A percentile compares a stretch with the other conserved stretches of the same genome.
Conservation (phyloP, 2,888 invertebrate species). For the Mycogona germanica region DNA sequence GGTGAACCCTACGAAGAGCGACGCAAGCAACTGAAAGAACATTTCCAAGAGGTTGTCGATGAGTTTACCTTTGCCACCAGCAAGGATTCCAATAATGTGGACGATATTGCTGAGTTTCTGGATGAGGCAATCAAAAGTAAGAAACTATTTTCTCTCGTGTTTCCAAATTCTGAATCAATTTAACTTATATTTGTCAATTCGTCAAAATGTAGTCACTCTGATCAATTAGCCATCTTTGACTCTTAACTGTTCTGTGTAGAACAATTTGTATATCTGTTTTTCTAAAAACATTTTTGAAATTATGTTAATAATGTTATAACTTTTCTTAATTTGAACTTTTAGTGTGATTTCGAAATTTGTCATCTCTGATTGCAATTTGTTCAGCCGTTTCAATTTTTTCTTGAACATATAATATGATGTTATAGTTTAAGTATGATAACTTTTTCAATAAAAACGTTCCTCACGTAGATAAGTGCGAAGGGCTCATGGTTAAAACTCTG, state of each 20-base stretch:
- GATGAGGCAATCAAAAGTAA: slow-evolving; percentile 83
- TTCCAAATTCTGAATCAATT: background rate
- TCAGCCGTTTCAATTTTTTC: too few relatives aligned
- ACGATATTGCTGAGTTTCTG: slow-evolving; percentile 85
- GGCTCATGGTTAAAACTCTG: slow-evolving; percentile 95
- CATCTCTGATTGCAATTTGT: background rate
- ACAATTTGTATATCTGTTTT: too few relatives aligned
- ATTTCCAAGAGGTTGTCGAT: slow-evolving; percentile 54
- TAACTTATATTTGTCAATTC: too few relatives aligned
- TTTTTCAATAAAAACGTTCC: background rate
- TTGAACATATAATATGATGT: too few relatives aligned
- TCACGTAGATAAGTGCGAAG: slow-evolving; percentile 79
- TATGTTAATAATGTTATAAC: too few relatives aligned
- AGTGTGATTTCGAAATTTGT: background rate
- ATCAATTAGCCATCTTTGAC: too few relatives aligned
- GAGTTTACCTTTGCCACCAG: slow-evolving; percentile 79
- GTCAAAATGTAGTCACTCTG: too few relatives aligned
- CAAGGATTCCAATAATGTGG: slow-evolving; percentile 67
- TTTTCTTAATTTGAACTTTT: too few relatives aligned
- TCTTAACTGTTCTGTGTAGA: too few relatives aligned
- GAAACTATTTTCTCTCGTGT: slow-evolving; percentile 7
- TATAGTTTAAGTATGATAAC: too few relatives aligned
- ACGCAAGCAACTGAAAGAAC: slow-evolving; percentile 53
- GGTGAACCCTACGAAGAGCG: slow-evolving; percentile 59
- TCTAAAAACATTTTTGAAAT: too few relatives aligned